phyloP scores from a whole-genome alignment of 2,113 vertebrate genomes.

The Dipodomys stephensi region DNA sequence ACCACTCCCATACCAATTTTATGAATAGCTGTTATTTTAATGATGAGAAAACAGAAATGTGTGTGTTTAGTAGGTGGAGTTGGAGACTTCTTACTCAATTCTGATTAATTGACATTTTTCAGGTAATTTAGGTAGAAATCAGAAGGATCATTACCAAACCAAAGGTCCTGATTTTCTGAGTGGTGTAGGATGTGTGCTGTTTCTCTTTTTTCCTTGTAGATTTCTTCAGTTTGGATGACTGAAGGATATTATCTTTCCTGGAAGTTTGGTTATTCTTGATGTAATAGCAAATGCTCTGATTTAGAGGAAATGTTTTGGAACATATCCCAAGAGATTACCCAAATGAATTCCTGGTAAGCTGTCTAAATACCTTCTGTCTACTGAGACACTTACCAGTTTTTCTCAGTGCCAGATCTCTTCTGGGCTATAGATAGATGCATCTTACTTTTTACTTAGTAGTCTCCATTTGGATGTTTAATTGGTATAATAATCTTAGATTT shows the following conservation, averaged over 20 bases:
- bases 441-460: background rate
- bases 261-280: background rate
- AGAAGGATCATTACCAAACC: background rate
- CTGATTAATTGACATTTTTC: constrained; percentile 20
- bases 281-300: background rate
- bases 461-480: background rate
- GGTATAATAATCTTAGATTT: background rate
- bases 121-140: background rate
- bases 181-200: background rate
- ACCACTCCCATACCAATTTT: background rate
- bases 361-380: background rate
- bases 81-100: background rate
- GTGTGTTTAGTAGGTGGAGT: too few species aligned
- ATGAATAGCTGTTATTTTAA: constrained; percentile 13
- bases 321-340: background rate
- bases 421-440: background rate
- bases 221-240: constrained; percentile 30
- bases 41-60: background rate
- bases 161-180: constrained; percentile 22
- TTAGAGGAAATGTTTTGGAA: constrained; percentile 6
- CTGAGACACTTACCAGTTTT: background rate
- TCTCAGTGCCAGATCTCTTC: background rate
- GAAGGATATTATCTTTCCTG: background rate
- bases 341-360: constrained; percentile 15
- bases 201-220: background rate